phyloP scores from a whole-genome alignment of 2,888 invertebrate species.

The Leptinotarsa juncta region DNA sequence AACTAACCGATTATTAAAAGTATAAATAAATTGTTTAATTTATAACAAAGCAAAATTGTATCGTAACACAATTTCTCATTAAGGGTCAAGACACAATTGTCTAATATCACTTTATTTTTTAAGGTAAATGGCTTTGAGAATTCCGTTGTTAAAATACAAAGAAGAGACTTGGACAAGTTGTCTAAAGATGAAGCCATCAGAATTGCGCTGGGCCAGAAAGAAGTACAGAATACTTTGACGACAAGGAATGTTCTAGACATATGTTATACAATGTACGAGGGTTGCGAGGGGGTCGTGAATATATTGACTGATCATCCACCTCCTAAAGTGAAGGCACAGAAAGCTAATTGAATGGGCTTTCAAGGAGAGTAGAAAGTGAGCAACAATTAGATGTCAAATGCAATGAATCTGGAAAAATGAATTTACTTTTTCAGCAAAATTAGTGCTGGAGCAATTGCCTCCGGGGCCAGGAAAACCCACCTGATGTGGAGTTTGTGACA shows the following conservation, averaged over 20 bases:
- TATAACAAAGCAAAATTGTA: too few relatives aligned
- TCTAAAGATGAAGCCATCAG: slow-evolving; percentile 69
- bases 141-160: slow-evolving; percentile 68
- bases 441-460: too few relatives aligned
- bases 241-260: slow-evolving; percentile 58
- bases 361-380: not conserved
- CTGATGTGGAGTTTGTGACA: too few relatives aligned
- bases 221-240: slow-evolving; percentile 59
- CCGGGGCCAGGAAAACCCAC: too few relatives aligned
- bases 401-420: too few relatives aligned
- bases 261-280: slow-evolving; percentile 57
- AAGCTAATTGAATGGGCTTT: not conserved
- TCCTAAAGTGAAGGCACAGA: slow-evolving; percentile 38
- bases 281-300: slow-evolving; percentile 61
- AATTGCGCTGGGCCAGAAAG: slow-evolving; percentile 66
- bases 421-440: too few relatives aligned
- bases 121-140: slow-evolving; percentile 69
- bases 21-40: too few relatives aligned
- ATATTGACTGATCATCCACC: slow-evolving; percentile 53
- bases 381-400: too few relatives aligned
- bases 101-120: slow-evolving; percentile 36
- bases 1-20: too few relatives aligned
- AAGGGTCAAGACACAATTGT: too few relatives aligned
- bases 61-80: too few relatives aligned
- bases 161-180: slow-evolving; percentile 68